Base-by-base conservation (phyloP, 2,888 invertebrate genomes). In the Hyposoter didymator region DNA sequence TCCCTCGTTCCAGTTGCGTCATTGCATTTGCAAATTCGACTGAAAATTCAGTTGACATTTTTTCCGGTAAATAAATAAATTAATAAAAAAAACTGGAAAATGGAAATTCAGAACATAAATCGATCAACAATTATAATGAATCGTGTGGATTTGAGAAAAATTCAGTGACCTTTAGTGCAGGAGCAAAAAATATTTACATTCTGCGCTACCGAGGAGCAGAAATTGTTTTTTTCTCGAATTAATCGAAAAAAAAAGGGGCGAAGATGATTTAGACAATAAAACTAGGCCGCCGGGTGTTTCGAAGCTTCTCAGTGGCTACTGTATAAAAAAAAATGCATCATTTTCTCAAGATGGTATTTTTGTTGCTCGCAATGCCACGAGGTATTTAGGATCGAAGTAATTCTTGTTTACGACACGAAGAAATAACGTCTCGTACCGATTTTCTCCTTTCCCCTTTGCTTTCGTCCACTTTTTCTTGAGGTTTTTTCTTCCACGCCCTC, bases 401-500 rank as follows among this genome's bases (percentile, higher is more conserved):
- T 67, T 67, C 39, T 80, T 39, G 64, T 73, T 67, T 74, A 62
- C 80, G 73, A 76, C 69, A 78, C 69, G 59, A 22, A 39, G 52
- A 62, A 62, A 62, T 43, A 69, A 55, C 28, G 49, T 62, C 52
- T 69, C 45, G 45, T 79, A 22, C 17, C 45, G 39, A 35, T 28
- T 74, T 55, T 64, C 43, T 81, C 19, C 19, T 14, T 19, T 17
- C 19, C 47, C 66, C 32, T 14, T 14, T 45, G 17, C 14, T 59
- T 28, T 43, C 74, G 22, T 22, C 10, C 49, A 49, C 49, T 35
- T 74, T 59, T 49, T 52, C 28, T 72, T 59, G 22, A 22, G 8
- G 6, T 39, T 70, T 82, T 67, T 66, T 47, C 55, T 75, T 74
- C 43, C 49, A 73, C 72, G 66, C 76, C 72, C 70, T 79, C 78